Percentiles rank a stretch among this genome's conserved stretches.
Evolutionary conservation across 1,140 invertebrate species (phyloP).

Genomic region (Diprion similis): DNA sequence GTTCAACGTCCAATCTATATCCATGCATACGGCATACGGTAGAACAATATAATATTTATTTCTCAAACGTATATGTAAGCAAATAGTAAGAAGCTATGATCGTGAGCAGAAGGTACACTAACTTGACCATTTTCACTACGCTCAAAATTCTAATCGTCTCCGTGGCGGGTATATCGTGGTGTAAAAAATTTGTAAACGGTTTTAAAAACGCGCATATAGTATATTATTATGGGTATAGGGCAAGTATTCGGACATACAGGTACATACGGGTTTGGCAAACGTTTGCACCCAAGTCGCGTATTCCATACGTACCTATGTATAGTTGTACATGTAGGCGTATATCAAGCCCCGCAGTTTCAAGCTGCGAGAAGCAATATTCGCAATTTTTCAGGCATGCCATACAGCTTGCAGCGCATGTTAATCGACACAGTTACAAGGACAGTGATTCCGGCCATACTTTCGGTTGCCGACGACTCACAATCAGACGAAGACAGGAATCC

Average conservation of each 20-base stretch:
- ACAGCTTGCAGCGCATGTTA: too few relatives aligned
- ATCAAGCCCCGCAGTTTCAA: too few relatives aligned
- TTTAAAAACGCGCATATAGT: not conserved
- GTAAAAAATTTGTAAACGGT: constrained; percentile 8
- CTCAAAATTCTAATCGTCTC: not conserved
- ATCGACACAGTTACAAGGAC: not conserved
- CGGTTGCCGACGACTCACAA: not conserved
- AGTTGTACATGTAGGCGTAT: too few relatives aligned
- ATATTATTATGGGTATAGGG: too few relatives aligned
- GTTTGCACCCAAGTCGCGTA: too few relatives aligned
- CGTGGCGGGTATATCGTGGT: not conserved
- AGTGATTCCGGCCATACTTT: not conserved
- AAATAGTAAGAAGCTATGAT: constrained; percentile 5
- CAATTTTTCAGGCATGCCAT: too few relatives aligned
- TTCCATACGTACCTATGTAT: too few relatives aligned
- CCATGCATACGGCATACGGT: not conserved
- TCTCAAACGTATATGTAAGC: not conserved
- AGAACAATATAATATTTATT: too few relatives aligned
- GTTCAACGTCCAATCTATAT: not conserved
- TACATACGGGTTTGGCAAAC: too few relatives aligned
- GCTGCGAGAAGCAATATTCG: too few relatives aligned
- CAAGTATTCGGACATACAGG: too few relatives aligned
- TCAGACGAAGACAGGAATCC: not conserved
- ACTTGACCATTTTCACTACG: not conserved
- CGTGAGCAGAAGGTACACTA: not conserved